phyloP scores from a whole-genome alignment of 2,797 vertebrate species.

The Falco naumanni region DNA sequence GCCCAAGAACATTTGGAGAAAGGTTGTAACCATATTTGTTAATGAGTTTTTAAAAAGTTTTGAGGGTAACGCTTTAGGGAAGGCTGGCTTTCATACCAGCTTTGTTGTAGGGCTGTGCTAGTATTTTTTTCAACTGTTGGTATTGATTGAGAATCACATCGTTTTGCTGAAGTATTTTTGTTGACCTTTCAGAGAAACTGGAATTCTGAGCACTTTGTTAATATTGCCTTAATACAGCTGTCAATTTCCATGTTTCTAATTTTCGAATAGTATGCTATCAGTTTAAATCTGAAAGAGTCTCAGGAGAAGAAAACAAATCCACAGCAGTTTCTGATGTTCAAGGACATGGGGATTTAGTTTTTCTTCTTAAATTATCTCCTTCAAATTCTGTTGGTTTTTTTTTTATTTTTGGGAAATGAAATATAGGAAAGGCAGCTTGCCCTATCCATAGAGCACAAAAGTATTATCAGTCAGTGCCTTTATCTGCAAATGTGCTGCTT shows the following conservation, averaged over 20 bases:
- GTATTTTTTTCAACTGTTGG: background rate
- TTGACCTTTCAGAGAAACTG: background rate
- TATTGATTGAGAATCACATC: background rate
- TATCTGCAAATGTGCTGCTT: constrained; percentile 6
- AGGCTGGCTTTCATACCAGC: background rate
- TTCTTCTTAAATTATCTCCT: background rate
- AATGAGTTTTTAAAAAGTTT: background rate
- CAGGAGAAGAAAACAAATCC: background rate
- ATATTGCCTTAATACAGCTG: background rate
- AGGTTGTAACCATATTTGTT: background rate
- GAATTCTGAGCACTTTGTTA: background rate
- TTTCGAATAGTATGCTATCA: background rate
- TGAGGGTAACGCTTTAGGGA: background rate
- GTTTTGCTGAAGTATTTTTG: background rate
- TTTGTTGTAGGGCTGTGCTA: background rate
- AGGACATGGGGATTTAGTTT: background rate
- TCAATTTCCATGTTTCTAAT: background rate
- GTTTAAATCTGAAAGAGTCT: background rate
- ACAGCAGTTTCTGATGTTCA: background rate
- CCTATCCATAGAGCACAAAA: background rate
- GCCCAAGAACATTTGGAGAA: background rate
- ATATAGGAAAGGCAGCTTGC: background rate
- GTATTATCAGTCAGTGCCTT: background rate
- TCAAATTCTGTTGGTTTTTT: background rate
- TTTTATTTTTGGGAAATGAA: background rate